Percentiles rank a stretch among this genome's conserved stretches.
These are phyloP conservation scores for Osmerus mordax DNA, from an alignment of 2,113 vertebrate species.

Conservation along the genomic window DNA sequence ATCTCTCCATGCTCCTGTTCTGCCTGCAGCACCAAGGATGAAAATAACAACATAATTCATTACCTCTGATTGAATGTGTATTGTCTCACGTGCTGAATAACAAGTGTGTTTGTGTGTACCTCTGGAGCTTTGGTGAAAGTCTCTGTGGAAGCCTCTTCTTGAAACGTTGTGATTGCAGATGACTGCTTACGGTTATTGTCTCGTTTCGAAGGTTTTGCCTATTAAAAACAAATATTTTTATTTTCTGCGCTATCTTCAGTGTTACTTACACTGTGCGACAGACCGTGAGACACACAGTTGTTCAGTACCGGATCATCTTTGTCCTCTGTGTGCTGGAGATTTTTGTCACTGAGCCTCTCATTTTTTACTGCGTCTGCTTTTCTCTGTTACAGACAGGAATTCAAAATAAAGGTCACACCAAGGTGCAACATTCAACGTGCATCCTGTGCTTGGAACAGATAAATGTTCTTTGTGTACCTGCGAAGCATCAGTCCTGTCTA, in stretches of 20 bases:
- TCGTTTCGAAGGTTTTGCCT: no score
- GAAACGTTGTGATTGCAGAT: background rate
- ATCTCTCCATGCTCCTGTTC: conserved; percentile 32
- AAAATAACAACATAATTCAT: conserved; percentile 13
- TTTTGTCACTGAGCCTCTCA: background rate
- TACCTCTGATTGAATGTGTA: background rate
- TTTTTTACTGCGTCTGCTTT: conserved; percentile 73
- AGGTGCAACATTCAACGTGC: background rate
- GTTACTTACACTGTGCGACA: background rate
- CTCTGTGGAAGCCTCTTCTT: background rate
- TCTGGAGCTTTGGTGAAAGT: background rate
- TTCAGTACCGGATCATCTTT: background rate
- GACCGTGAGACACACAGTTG: background rate
- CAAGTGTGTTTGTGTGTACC: conserved; percentile 33
- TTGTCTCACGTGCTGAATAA: background rate
- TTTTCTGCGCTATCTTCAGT: background rate
- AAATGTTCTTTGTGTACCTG: conserved; percentile 2
- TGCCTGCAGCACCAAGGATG: background rate
- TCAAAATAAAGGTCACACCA: background rate
- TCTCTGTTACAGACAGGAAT: conserved; percentile 56
- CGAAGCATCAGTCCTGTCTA: background rate
- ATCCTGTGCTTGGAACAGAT: background rate
- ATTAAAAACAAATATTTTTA: no score
- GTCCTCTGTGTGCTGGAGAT: background rate
- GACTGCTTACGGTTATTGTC: background rate